Percentiles rank a stretch among this genome's conserved stretches.
phyloP scores from a whole-genome alignment of 2,797 vertebrate species.

The Phalloptychus januarius region DNA sequence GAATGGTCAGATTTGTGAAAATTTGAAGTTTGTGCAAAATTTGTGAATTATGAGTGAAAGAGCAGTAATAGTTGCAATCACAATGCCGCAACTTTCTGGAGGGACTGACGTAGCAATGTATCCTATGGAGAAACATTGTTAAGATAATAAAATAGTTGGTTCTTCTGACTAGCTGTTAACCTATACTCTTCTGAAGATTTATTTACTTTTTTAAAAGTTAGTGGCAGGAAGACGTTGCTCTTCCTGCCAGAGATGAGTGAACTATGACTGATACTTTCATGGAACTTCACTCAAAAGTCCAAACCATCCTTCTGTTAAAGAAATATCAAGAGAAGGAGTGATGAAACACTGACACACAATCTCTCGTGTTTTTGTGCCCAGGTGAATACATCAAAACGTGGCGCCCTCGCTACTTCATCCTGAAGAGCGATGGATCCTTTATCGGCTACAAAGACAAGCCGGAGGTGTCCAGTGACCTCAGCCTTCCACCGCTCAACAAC shows the following conservation, averaged over 20 bases:
- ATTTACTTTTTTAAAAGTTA: not conserved
- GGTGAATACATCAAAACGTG: slow-evolving; percentile 97
- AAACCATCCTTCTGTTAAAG: not conserved
- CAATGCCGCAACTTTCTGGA: too few species aligned
- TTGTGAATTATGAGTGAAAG: too few species aligned
- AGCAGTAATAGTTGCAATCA: too few species aligned
- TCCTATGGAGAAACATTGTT: not conserved
- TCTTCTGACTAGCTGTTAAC: not conserved
- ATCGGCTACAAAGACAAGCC: slow-evolving; percentile 96
- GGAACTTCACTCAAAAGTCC: not conserved
- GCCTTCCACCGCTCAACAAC: slow-evolving; percentile 92
- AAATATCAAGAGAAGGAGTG: not conserved
- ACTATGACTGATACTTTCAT: not conserved
- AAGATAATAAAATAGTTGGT: not conserved
- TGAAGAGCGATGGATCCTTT: slow-evolving; percentile 95
- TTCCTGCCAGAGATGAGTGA: not conserved
- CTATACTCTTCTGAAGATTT: not conserved
- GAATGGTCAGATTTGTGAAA: too few species aligned
- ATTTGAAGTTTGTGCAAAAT: too few species aligned
- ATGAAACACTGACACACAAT: not conserved
- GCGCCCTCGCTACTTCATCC: slow-evolving; percentile 93
- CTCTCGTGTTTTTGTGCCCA: slow-evolving; percentile 48
- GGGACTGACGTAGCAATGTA: not conserved
- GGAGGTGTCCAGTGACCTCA: slow-evolving; percentile 85
- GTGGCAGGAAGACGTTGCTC: not conserved